Conservation (phyloP, 2,888 invertebrate species). For the Ramazzottius varieornatus region DNA sequence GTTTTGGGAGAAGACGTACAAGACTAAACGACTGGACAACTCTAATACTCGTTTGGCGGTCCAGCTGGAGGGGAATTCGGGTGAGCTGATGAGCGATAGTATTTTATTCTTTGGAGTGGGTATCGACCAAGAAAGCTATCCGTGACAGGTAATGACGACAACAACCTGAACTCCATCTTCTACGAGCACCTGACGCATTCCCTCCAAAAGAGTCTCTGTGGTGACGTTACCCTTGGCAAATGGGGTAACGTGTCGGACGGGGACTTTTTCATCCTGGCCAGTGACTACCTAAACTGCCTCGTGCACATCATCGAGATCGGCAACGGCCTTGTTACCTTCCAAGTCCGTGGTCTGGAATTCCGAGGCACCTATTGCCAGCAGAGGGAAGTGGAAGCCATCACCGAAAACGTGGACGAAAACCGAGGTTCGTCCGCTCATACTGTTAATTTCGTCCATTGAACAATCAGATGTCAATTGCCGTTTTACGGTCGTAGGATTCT, state of each 20-base stretch:
- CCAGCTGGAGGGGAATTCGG: slow-evolving; percentile 74
- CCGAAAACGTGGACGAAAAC: slow-evolving; percentile 84
- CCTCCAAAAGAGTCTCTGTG: slow-evolving; percentile 75
- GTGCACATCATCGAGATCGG: slow-evolving; percentile 93
- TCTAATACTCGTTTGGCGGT: slow-evolving; percentile 81
- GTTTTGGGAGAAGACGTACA: slow-evolving; percentile 97
- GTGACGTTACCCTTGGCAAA: slow-evolving; percentile 54
- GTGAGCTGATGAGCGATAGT: too few relatives aligned
- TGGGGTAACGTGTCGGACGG: slow-evolving; percentile 93
- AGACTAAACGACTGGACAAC: slow-evolving; percentile 83
- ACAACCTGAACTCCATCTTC: slow-evolving; percentile 93
- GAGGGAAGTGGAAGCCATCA: slow-evolving; percentile 88
- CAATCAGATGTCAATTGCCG: background rate
- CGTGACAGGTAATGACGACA: slow-evolving; percentile 47
- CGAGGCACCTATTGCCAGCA: slow-evolving; percentile 97
- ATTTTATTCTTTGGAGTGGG: background rate
- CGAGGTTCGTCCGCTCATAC: slow-evolving; percentile 34
- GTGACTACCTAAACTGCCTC: slow-evolving; percentile 87
- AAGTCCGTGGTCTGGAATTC: slow-evolving; percentile 84
- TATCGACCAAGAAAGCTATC: background rate
- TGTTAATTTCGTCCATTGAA: background rate
- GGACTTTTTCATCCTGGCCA: slow-evolving; percentile 89
- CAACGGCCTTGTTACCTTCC: slow-evolving; percentile 91
- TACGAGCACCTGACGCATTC: slow-evolving; percentile 92
- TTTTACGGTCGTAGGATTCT: slow-evolving; percentile 34